Conservation (phyloP, 2,888 invertebrate genomes). For the Catocala sponsa region DNA sequence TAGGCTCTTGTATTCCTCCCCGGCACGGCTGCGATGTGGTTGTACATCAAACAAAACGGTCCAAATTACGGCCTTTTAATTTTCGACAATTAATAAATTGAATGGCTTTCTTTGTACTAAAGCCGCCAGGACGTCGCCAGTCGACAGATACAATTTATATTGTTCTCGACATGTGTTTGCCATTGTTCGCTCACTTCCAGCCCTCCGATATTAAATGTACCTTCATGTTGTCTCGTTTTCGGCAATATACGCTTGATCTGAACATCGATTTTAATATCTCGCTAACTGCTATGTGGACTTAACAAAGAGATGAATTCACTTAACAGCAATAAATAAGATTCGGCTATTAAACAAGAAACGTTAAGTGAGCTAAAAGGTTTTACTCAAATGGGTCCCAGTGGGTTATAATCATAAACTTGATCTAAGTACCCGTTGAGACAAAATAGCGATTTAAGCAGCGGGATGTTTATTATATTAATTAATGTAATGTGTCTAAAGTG, state of each 20-base stretch:
- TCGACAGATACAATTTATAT: slow-evolving; percentile 25
- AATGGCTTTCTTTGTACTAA: slow-evolving; percentile 54
- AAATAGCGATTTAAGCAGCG: too few species aligned
- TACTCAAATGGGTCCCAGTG: slow-evolving; percentile 17
- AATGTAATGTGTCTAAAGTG: too few species aligned
- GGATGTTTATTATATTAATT: too few species aligned
- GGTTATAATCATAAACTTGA: slow-evolving; percentile 21
- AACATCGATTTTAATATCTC: not conserved
- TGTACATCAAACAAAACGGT: slow-evolving; percentile 67
- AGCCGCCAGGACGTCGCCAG: slow-evolving; percentile 39
- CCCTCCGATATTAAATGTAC: slow-evolving; percentile 1
- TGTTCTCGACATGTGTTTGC: slow-evolving; percentile 14
- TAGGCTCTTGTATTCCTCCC: slow-evolving; percentile 58
- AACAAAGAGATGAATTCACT: slow-evolving; percentile 18
- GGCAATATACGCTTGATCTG: slow-evolving; percentile 23
- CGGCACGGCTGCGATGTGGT: slow-evolving; percentile 44
- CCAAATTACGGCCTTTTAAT: slow-evolving; percentile 69
- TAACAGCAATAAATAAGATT: slow-evolving; percentile 11
- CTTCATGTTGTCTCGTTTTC: slow-evolving; percentile 9
- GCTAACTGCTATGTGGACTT: too few species aligned
- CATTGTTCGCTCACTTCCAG: slow-evolving; percentile 18
- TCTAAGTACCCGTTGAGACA: slow-evolving; percentile 12
- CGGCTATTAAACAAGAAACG: slow-evolving; percentile 16
- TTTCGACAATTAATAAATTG: slow-evolving; percentile 66
- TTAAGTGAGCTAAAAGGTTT: slow-evolving; percentile 17